phyloP scores from a whole-genome alignment of 2,797 vertebrate species.

The Pipistrellus pipistrellus region DNA sequence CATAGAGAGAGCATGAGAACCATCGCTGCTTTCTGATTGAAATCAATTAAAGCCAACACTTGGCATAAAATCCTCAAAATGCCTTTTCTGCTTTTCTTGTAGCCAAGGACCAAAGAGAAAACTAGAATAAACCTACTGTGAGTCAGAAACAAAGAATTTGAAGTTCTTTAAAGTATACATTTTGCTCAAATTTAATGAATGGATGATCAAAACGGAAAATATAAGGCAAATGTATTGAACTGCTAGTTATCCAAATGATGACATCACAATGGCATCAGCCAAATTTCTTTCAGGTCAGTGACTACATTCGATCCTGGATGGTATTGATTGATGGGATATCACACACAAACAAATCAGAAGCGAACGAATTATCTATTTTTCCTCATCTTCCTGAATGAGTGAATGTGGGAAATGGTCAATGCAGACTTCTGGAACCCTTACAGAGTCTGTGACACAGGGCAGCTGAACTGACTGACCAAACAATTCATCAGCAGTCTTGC shows the following conservation, averaged over 20 bases:
- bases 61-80: background rate
- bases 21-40: background rate
- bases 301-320: background rate
- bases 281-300: background rate
- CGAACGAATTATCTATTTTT: background rate
- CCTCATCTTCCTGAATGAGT: background rate
- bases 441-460: background rate
- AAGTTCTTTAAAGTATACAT: background rate
- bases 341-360: background rate
- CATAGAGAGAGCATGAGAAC: background rate
- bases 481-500: background rate
- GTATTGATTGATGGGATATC: background rate
- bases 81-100: background rate
- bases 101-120: background rate
- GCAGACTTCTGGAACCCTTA: background rate
- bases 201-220: background rate
- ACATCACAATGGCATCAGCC: background rate
- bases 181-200: constrained; percentile 30
- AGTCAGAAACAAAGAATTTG: constrained; percentile 25
- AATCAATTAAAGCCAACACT: background rate
- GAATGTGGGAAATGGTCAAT: background rate
- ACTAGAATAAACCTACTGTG: background rate
- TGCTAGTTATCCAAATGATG: background rate
- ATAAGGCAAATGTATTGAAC: background rate
- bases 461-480: background rate